Percentiles rank a stretch among this genome's conserved stretches.
Evolutionary conservation across 2,113 vertebrate species (phyloP).

Genomic region (Irena cyanogastra): DNA sequence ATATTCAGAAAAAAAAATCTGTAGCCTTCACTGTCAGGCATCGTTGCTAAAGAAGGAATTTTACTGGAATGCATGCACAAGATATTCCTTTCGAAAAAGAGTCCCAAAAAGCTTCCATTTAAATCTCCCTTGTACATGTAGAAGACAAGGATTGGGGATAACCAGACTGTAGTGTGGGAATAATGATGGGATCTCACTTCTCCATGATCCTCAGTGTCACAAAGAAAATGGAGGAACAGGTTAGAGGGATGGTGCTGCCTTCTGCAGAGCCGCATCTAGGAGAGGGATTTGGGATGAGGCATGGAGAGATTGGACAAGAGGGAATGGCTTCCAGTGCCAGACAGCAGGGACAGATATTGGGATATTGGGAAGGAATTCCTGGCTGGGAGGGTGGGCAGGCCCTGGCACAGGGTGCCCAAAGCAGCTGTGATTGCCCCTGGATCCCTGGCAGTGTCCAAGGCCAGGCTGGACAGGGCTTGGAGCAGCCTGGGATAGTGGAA

Average conservation of each 20-base stretch:
- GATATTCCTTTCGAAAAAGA: not conserved
- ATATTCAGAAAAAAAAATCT: not conserved
- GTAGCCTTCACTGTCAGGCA: not conserved
- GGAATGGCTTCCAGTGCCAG: not conserved
- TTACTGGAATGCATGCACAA: not conserved
- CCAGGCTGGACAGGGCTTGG: accelerated
- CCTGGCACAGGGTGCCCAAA: not conserved
- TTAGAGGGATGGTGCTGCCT: not conserved
- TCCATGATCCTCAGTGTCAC: not conserved
- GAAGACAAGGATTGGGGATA: not conserved
- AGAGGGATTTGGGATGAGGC: not conserved
- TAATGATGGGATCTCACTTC: not conserved
- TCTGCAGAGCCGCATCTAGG: not conserved
- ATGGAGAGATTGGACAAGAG: too few relatives aligned
- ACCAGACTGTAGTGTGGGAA: not conserved
- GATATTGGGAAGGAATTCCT: not conserved
- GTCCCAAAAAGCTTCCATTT: not conserved
- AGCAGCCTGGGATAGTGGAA: accelerated
- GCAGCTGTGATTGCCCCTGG: not conserved
- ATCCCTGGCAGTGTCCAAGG: not conserved
- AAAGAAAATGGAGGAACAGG: not conserved
- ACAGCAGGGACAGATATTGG: accelerated
- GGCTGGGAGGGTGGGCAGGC: accelerated
- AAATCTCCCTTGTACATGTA: not conserved
- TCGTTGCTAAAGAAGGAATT: not conserved